phyloP scores from a whole-genome alignment of 2,113 vertebrate genomes.

The Alexandromys fortis region DNA sequence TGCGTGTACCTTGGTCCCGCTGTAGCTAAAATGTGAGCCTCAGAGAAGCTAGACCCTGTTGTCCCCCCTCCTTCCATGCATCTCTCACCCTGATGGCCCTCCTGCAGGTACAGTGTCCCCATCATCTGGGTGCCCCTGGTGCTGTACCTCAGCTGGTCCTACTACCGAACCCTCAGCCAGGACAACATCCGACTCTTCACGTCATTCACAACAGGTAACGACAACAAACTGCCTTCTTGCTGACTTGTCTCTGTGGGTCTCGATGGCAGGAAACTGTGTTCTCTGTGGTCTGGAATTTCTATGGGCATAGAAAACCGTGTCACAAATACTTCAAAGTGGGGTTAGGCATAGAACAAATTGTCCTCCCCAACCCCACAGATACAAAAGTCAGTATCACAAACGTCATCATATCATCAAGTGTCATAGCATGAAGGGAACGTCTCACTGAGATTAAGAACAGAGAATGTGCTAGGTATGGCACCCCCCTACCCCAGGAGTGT shows the following conservation, averaged over 20 bases:
- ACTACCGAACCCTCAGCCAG: constrained; percentile 89
- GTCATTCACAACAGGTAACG: constrained; percentile 87
- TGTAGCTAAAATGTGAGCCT: neutral
- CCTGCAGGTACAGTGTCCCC: constrained; percentile 92
- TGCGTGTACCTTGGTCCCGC: neutral
- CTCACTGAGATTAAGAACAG: neutral
- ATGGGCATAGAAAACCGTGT: neutral
- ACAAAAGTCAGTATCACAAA: neutral
- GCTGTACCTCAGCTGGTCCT: constrained; percentile 92
- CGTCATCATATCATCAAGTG: neutral
- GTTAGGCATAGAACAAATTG: neutral
- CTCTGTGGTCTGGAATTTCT: neutral
- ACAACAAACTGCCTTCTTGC: neutral
- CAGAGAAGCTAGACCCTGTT: neutral
- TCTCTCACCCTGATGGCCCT: neutral
- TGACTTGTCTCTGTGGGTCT: neutral
- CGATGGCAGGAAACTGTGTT: neutral
- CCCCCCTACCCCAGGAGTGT: too few relatives aligned
- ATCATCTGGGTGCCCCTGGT: constrained; percentile 94
- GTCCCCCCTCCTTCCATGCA: rapidly evolving
- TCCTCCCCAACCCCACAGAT: neutral
- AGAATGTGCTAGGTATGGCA: too few relatives aligned
- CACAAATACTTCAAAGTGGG: neutral
- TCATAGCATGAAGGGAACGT: neutral
- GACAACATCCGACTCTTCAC: constrained; percentile 89